Evolutionary conservation across 2,797 vertebrate genomes (phyloP).

Genomic region (Argya squamiceps): DNA sequence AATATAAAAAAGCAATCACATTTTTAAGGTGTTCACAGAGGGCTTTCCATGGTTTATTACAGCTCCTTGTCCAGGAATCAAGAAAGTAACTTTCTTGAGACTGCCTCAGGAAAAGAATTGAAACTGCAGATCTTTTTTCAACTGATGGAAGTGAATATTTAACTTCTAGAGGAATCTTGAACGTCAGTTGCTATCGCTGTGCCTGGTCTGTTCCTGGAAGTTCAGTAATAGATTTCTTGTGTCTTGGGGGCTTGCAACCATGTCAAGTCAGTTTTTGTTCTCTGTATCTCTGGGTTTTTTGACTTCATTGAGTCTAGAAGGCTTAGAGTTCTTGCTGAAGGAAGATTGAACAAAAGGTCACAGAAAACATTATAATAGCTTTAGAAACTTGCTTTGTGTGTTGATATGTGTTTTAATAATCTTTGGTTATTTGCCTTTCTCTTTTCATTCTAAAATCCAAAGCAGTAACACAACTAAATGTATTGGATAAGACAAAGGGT

Average conservation of each 20-base stretch:
- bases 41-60: neutral
- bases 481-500: rapidly evolving
- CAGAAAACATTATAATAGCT: neutral
- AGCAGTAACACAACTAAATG: rapidly evolving
- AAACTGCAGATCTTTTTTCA: neutral
- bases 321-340: neutral
- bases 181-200: neutral
- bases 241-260: neutral
- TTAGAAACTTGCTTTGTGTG: neutral
- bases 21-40: neutral
- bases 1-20: neutral
- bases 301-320: neutral
- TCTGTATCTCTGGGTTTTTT: neutral
- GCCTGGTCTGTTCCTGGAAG: neutral
- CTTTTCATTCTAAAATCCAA: neutral
- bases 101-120: neutral
- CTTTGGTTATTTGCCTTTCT: neutral
- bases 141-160: neutral
- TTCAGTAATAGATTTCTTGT: neutral
- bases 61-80: neutral
- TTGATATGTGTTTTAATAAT: neutral
- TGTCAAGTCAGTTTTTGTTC: neutral
- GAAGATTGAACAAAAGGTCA: neutral
- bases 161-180: neutral
- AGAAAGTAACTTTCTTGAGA: neutral